These are phyloP conservation scores for Cinara cedri DNA, from an alignment of 2,888 invertebrate genomes.

Conservation along the genomic window DNA sequence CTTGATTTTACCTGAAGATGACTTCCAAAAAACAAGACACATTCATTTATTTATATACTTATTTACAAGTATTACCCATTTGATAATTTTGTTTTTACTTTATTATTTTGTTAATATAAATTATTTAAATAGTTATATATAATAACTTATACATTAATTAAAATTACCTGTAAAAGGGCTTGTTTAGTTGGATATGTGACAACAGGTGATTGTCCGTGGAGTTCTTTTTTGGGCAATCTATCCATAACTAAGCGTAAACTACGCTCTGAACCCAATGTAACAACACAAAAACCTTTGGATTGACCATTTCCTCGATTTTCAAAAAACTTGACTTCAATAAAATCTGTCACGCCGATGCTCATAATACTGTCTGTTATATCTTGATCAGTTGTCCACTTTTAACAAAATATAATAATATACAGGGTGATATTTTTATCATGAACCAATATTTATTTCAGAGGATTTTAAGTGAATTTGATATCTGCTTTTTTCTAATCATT, in stretches of 20 bases:
- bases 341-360: constrained; percentile 87
- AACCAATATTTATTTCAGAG: no score
- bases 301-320: constrained; percentile 99
- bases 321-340: constrained; percentile 98
- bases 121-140: background rate
- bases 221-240: constrained; percentile 89
- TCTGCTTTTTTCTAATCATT: no score
- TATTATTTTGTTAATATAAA: no score
- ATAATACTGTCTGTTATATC: constrained; percentile 91
- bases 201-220: constrained; percentile 93
- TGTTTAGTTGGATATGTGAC: constrained; percentile 96
- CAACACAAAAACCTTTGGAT: constrained; percentile 97
- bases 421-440: no score
- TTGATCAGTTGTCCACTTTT: constrained; percentile 96
- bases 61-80: no score
- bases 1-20: no score
- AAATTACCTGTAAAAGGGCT: constrained; percentile 70
- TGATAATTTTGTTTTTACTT: no score
- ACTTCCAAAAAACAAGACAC: no score
- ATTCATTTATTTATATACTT: no score
- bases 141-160: background rate
- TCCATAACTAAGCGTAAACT: constrained; percentile 91
- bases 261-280: constrained; percentile 90
- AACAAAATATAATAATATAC: constrained; percentile 41
- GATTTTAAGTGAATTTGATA: no score